A percentile compares a stretch with the other conserved stretches of the same genome.
Conservation (phyloP, 2,797 vertebrate species). For the Cyprinella venusta region DNA sequence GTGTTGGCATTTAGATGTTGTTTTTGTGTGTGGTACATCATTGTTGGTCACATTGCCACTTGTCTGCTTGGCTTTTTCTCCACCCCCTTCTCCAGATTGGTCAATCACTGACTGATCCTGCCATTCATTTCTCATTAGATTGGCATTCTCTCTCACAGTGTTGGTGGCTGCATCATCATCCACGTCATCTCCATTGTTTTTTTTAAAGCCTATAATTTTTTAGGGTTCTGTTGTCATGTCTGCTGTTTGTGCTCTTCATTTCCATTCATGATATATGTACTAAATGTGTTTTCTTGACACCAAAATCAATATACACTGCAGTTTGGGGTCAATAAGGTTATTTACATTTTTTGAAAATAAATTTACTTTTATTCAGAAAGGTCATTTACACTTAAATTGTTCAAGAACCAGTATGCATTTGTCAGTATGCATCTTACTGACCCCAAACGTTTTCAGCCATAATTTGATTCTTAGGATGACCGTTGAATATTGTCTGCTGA, state of each 20-base stretch:
- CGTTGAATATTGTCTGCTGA: neutral
- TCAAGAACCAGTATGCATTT: neutral
- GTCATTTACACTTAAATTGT: neutral
- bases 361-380: neutral
- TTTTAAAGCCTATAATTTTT: neutral
- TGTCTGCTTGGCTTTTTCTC: conserved; percentile 62
- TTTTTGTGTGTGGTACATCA: conserved; percentile 46
- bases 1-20: conserved; percentile 47
- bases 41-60: conserved; percentile 53
- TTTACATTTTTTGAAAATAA: neutral
- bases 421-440: too few relatives aligned
- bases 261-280: neutral
- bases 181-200: conserved; percentile 60
- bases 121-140: conserved; percentile 65
- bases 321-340: neutral
- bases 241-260: conserved; percentile 53
- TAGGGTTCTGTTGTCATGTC: conserved; percentile 26
- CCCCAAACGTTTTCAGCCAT: neutral
- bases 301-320: neutral
- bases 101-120: conserved; percentile 44
- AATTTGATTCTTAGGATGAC: neutral
- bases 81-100: conserved; percentile 47
- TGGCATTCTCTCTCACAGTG: conserved; percentile 67
- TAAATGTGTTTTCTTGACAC: neutral
- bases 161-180: conserved; percentile 67